Evolutionary conservation across 2,113 vertebrate species (phyloP), one percentile per base, ranked within the genome.

Genomic region (Silurus meridionalis): DNA sequence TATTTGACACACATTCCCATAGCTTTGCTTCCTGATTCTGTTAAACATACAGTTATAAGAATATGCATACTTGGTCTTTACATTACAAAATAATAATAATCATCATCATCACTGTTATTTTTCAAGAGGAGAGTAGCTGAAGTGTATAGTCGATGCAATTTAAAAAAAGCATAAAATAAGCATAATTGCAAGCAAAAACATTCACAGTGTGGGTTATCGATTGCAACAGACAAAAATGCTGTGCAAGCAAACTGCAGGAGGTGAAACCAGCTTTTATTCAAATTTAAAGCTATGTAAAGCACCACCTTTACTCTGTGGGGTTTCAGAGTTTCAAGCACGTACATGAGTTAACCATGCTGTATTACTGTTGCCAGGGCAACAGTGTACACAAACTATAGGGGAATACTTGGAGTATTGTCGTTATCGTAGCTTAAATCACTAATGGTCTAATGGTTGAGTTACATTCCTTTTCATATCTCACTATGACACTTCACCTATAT

Each of bases 351-450:
- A 25, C 52, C 8, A 78, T 13, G 23, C 13, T 10, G 11, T 78
- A 52, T 55, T 52, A 78, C 74, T 55, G 74, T 78, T 78, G 28
- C 52, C 52, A 55, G 25, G 74, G 74, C 74, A 78, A 55, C 74
- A 55, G 52, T 15, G 52, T 55, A 78, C 52, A 78, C 52, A 78
- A 78, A 78, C 52, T 55, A 78, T 78, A 82, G 21, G 60, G 80
- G 19, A 81, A 64, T 64, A 50, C 80, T 48, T 28, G 50, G 60
- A 15, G 21, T 64, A 48, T 28, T 82, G 37, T 61, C 14, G 28
- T 4, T 17, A n/a, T 82, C 80, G 0, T 25, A 61, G 21, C 61
- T 81, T n/a, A 82, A 50, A 15, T 66, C 46, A 25, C 80, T 66
- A 66, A 25, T 23, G 25, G n/a, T 50, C 19, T 66, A n/a, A 50